These are phyloP conservation scores for Papilio polytes DNA, from an alignment of 1,140 invertebrate species.

Conservation along the genomic window DNA sequence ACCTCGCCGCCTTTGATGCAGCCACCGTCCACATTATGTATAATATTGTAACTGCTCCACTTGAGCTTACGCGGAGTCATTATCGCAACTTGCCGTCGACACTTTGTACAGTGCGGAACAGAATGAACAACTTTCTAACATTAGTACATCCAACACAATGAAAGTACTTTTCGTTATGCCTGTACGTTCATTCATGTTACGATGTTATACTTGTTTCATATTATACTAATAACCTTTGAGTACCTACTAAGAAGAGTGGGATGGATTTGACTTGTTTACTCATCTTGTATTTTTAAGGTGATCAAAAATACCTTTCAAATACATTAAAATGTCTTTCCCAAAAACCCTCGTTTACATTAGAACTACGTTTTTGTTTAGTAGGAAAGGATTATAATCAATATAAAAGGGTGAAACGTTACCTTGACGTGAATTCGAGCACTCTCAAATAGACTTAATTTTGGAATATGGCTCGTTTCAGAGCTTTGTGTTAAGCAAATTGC, in stretches of 20 bases:
- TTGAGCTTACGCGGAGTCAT: neutral
- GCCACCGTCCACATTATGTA: slow-evolving; percentile 53
- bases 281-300: neutral
- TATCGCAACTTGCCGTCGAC: neutral
- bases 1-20: slow-evolving; percentile 69
- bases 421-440: slow-evolving; percentile 5
- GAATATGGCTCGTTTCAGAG: slow-evolving; percentile 3
- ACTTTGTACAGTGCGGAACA: slow-evolving; percentile 1
- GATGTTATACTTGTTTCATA: neutral
- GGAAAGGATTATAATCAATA: neutral
- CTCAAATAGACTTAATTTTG: slow-evolving; percentile 11
- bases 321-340: neutral
- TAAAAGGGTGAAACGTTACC: neutral
- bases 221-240: neutral
- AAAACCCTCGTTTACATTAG: neutral
- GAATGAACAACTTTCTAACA: slow-evolving; percentile 24
- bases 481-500: slow-evolving; percentile 25
- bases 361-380: neutral
- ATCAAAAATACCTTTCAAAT: neutral
- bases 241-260: neutral
- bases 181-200: slow-evolving; percentile 46
- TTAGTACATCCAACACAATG: neutral
- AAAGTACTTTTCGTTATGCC: slow-evolving; percentile 33
- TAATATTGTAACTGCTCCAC: slow-evolving; percentile 48
- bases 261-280: neutral